Base-by-base conservation (phyloP, 2,888 invertebrate genomes). In the Argyresthia goedartella region DNA sequence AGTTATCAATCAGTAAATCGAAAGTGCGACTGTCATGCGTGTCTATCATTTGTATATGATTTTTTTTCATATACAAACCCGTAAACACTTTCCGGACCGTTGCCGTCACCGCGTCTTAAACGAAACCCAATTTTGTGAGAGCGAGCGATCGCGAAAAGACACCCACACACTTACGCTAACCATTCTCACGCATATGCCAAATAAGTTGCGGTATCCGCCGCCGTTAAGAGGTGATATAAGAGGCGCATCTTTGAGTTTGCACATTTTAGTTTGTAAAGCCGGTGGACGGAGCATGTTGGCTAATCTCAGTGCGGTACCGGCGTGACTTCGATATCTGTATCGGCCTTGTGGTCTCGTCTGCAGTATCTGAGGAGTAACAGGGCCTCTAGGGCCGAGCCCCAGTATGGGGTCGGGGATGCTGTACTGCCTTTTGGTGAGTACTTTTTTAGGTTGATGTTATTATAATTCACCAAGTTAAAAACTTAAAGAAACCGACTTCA, bases 161-260 rank as follows among this genome's bases (percentile, higher is more conserved):
- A 72, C 82, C 56, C 78, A 82, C 81, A 77, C 78, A 71, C 59
- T 56, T 55, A 56, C 56, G 36, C 14, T 9, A 4, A 61, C 57
- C 52, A 69, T 64, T 65, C 66, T 60, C 72, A 33, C 14, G 35
- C 8, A 79, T 78, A 81, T 76, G 81, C 78, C 77, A 81, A 86
- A 85, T 79, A 81, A 73, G 76, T 82, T 84, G 81, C 80, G 81
- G 82, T 84, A 78, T 81, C 71, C 76, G 74, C 71, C 76, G 74
- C 67, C 71, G 76, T 79, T 78, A 84, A 82, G 84, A 84, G 78
- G 73, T 86, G 76, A 84, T 85, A 86, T 86, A 86, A 85, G 85
- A 84, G 75, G 79, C 81, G 77, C 85, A 85, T 86, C 85, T 84
- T 84, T 67, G 76, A 74, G 71, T 86, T 84, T 84, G 82, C 81